Evolutionary conservation across 2,888 invertebrate genomes (phyloP).

Genomic region (Pseudococcus jackbeardsleyi): DNA sequence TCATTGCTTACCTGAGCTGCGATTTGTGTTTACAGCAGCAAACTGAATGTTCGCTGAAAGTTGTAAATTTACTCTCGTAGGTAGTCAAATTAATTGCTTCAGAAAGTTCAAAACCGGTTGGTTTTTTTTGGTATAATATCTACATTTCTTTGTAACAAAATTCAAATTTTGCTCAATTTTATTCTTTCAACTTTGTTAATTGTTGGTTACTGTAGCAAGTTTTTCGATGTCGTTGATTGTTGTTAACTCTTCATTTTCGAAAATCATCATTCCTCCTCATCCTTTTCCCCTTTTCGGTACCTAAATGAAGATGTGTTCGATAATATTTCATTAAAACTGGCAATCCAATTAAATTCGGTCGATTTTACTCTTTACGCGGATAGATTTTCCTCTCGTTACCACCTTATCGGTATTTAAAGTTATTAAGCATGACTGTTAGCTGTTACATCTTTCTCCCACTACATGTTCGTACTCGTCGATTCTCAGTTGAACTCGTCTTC

Average conservation of each 20-base stretch:
- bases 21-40: neutral
- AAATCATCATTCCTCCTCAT: neutral
- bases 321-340: neutral
- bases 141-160: too few relatives aligned
- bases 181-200: neutral
- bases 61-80: neutral
- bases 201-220: neutral
- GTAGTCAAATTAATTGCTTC: neutral
- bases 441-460: conserved; percentile 59
- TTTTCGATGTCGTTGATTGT: neutral
- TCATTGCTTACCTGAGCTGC: neutral
- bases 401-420: conserved; percentile 10
- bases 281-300: neutral
- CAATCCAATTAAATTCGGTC: neutral
- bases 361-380: neutral
- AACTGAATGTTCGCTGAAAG: neutral
- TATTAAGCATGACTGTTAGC: conserved; percentile 58
- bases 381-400: neutral
- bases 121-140: too few relatives aligned
- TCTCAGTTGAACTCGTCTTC: conserved; percentile 28
- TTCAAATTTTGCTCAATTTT: neutral
- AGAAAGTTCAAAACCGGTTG: neutral
- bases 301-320: neutral
- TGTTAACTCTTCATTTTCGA: neutral
- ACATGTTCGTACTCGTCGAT: conserved; percentile 50